phyloP scores from a whole-genome alignment of 2,113 vertebrate genomes.

The Vombatus ursinus region DNA sequence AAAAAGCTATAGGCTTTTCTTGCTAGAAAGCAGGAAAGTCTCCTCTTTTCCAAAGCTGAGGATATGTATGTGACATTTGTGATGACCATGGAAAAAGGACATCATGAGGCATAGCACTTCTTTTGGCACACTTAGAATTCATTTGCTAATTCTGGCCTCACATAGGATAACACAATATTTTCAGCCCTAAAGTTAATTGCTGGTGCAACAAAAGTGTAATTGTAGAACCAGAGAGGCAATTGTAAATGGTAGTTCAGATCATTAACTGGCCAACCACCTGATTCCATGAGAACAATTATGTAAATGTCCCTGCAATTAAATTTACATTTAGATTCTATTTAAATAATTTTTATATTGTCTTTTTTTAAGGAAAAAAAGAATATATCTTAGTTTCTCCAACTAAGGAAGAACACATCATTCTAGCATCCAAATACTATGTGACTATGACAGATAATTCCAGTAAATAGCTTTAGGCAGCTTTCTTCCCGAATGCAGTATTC shows the following conservation, averaged over 20 bases:
- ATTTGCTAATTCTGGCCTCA: background rate
- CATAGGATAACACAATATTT: background rate
- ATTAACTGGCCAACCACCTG: constrained; percentile 58
- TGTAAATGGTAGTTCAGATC: constrained; percentile 34
- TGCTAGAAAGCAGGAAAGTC: background rate
- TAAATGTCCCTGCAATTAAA: constrained; percentile 51
- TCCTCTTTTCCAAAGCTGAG: background rate
- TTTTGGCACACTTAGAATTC: background rate
- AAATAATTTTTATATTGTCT: constrained; percentile 37
- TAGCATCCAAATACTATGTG: too few relatives aligned
- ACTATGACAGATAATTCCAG: background rate
- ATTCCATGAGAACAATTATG: constrained; percentile 57
- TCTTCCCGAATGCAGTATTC: background rate
- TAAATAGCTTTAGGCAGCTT: constrained; percentile 1
- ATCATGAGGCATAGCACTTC: background rate
- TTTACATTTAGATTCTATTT: constrained; percentile 62
- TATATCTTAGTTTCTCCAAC: background rate
- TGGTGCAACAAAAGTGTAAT: constrained; percentile 4
- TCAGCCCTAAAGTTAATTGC: background rate
- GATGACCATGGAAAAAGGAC: background rate
- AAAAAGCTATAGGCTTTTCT: background rate
- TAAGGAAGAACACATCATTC: background rate
- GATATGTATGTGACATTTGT: background rate
- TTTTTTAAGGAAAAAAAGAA: background rate
- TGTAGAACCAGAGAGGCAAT: constrained; percentile 15